phyloP scores from a whole-genome alignment of 2,113 vertebrate genomes.

The Otis tarda region DNA sequence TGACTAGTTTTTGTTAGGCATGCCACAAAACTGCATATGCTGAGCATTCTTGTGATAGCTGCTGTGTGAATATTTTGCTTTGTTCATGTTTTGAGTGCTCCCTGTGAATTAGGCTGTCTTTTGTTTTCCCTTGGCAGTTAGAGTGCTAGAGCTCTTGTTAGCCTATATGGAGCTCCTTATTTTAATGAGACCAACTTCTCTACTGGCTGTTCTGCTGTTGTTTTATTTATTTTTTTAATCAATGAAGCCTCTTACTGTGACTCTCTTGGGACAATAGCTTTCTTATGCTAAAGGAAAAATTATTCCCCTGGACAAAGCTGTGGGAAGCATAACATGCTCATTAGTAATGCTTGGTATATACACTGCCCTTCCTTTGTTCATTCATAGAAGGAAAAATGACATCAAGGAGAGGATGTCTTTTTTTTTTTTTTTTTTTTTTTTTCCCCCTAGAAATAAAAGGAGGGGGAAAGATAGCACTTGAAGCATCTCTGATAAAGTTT shows the following conservation, averaged over 20 bases:
- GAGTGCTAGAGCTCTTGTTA: constrained; percentile 71
- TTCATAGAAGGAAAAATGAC: constrained; percentile 51
- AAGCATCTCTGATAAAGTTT: neutral
- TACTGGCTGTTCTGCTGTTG: constrained; percentile 51
- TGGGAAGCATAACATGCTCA: constrained; percentile 74
- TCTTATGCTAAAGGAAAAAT: constrained; percentile 79
- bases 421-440: neutral
- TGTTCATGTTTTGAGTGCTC: constrained; percentile 52
- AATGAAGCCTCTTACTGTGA: constrained; percentile 72
- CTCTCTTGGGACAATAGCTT: constrained; percentile 75
- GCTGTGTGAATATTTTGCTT: constrained; percentile 74
- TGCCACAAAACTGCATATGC: constrained; percentile 67
- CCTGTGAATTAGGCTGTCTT: constrained; percentile 70
- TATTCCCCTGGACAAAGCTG: constrained; percentile 69
- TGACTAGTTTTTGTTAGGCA: constrained; percentile 27
- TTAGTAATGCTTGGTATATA: constrained; percentile 73
- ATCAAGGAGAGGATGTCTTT: constrained; percentile 30
- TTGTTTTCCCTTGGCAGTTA: constrained; percentile 76
- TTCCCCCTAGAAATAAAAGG: constrained; percentile 24
- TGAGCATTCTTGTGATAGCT: constrained; percentile 71
- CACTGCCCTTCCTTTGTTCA: constrained; percentile 64
- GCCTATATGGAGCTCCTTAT: constrained; percentile 70
- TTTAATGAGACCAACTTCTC: constrained; percentile 73
- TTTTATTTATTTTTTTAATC: constrained; percentile 67
- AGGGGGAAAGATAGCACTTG: neutral